Evolutionary conservation across 1,140 invertebrate genomes (phyloP), one percentile per base, ranked within the genome.

Genomic region (Caerostris darwini): DNA sequence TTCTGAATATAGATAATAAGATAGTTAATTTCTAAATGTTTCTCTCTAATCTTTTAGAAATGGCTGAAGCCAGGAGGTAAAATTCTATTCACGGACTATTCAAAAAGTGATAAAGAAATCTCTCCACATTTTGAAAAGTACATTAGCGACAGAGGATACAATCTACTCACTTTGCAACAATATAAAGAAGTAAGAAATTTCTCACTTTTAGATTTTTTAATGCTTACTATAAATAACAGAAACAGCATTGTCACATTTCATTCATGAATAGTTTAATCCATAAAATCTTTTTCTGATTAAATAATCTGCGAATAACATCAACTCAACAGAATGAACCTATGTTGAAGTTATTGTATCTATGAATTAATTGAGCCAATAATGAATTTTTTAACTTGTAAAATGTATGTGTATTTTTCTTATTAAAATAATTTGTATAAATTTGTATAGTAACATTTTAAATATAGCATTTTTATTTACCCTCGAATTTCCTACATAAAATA

Each of bases 41-140:
- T 67, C 12, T 14, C 3, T 67, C n/a, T 67, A 12, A 86, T 88
- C 58, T 91, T 93, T 81, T 69, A 97, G 96, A 96, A 95, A 87
- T 97, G 96, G 95, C 95, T 97, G 92, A 97, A 97, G 95, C 97
- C 97, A 5, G 97, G 97, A 34, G 97, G 97, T 3, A 95, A 96
- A 88, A 92, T 97, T 5, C 95, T 97, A 14, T 96, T 97, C 86
- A 97, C 97, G 6, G 97, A 97, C 95, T 97, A 97, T 95, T 97
- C 97, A 94, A 96, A 96, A 86, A 97, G 97, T 90, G 96, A 96
- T 88, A 96, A 96, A 71, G 95, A 96, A 90, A 96, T 97, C 89
- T 96, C 96, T 1, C 95, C 96, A 53, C 95, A 96, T 61, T 97
- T 97, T 95, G 95, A 96, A 71, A 95, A 96, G 10, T 97, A 97